Evolutionary conservation across 2,888 invertebrate genomes (phyloP), one percentile per base, ranked within the genome.

Genomic region (Diloba caeruleocephala): DNA sequence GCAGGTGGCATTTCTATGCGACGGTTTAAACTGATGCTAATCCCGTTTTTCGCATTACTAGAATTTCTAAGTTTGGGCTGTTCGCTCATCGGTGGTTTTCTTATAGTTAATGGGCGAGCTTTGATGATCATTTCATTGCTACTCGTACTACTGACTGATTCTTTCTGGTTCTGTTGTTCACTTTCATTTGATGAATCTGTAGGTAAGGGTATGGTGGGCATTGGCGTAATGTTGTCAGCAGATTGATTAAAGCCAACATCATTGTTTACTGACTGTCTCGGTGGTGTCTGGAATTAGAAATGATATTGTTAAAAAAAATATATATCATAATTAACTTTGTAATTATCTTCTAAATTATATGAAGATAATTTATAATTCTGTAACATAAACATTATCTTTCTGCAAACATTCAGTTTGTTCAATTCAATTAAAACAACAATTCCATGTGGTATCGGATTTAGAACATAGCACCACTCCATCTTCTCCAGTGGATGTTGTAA

Each of bases 1-100:
- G 96, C 96, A 9, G 97, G 96, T 42, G 97, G 97, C 96, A 97
- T 96, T 87, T 97, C 97, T 74, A 97, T 97, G 55, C 97, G 92
- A 44, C 97, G 91, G 71, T 95, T 96, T 75, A 96, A 96, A 71
- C 95, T 95, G 65, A 96, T 94, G 78, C 95, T 95, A 34, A 96
- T 94, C 48, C 95, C 94, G 55, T 95, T 94, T 60, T 94, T 92
- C 36, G 94, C 85, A 26, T 82, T 89, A 55, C 90, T 94, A 63
- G 95, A 85, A 49, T 94, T 95, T 82, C 96, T 94, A 41, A 97
- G 88, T 76, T 96, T 96, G 2, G 97, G 97, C 74, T 97, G 97
- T 79, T 97, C 97, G 69, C 96, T 95, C 32, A 97, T 86, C n/a
- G 96, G 96, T 71, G 96, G 96, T 84, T 98, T 98, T 87, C 97